These are phyloP conservation scores for Rhingia campestris DNA, from an alignment of 2,888 invertebrate species.

Conservation along the genomic window DNA sequence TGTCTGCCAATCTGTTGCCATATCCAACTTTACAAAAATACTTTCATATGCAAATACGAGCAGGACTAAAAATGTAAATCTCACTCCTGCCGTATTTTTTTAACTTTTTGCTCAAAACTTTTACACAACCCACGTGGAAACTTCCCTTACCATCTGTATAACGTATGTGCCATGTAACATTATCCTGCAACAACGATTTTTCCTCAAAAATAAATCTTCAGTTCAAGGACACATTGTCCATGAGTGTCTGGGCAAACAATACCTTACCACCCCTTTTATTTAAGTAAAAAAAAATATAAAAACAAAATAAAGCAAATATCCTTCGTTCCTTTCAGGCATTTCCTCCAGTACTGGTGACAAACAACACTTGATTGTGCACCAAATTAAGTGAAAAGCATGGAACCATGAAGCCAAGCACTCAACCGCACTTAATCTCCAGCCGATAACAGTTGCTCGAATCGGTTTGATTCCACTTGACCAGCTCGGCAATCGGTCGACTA, in stretches of 20 bases:
- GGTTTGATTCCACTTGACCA: constrained; percentile 80
- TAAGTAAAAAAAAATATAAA: constrained; percentile 49
- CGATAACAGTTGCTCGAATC: constrained; percentile 81
- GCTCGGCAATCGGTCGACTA: constrained; percentile 81
- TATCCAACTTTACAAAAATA: too few relatives aligned
- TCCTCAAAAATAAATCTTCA: background rate
- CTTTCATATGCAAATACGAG: too few relatives aligned
- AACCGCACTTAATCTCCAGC: constrained; percentile 80
- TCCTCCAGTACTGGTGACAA: background rate
- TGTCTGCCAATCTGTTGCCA: too few relatives aligned
- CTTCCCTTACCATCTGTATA: too few relatives aligned
- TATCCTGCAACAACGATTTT: background rate
- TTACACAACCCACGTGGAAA: too few relatives aligned
- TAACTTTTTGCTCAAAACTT: too few relatives aligned
- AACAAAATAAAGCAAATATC: background rate
- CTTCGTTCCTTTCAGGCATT: background rate
- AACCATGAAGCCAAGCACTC: constrained; percentile 43
- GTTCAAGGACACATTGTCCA: constrained; percentile 26
- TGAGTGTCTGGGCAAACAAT: constrained; percentile 15
- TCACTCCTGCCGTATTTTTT: too few relatives aligned
- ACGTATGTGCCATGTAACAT: too few relatives aligned
- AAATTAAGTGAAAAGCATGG: constrained; percentile 42
- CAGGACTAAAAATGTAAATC: too few relatives aligned
- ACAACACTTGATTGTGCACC: constrained; percentile 4
- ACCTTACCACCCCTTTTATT: constrained; percentile 6